Conservation (phyloP, 2,113 vertebrate species). For the Leptobrachium ailaonicum region DNA sequence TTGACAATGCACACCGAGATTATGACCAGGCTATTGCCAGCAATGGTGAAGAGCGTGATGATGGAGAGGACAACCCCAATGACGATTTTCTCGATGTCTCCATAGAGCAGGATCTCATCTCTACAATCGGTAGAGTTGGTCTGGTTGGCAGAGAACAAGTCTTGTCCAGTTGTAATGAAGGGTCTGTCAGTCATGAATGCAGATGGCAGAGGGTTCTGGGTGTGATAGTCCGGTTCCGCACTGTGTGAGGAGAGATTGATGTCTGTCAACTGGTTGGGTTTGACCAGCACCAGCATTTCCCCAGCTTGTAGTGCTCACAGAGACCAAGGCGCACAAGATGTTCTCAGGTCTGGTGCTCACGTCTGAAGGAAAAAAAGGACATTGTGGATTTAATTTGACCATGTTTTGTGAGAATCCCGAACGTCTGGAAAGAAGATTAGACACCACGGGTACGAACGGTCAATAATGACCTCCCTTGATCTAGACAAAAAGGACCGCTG, state of each 20-base stretch:
- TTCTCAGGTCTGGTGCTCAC: background rate
- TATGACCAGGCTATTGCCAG: conserved; percentile 72
- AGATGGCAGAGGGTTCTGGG: conserved; percentile 42
- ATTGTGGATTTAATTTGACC: background rate
- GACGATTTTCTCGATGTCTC: conserved; percentile 69
- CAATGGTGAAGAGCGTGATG: conserved; percentile 71
- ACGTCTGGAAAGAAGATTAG: background rate
- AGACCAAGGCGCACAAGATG: background rate
- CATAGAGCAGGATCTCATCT: conserved; percentile 69
- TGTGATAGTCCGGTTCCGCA: conserved; percentile 44
- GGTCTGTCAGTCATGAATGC: conserved; percentile 67
- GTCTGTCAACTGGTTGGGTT: conserved; percentile 53
- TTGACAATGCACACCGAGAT: conserved; percentile 76
- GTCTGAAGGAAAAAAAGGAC: background rate
- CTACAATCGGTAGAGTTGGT: conserved; percentile 65
- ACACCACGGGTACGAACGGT: background rate
- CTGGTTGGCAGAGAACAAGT: conserved; percentile 55
- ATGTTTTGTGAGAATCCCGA: background rate
- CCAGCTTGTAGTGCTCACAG: conserved; percentile 20
- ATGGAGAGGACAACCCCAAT: conserved; percentile 70
- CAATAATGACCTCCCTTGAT: background rate
- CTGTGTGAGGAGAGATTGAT: conserved; percentile 54
- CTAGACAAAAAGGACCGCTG: background rate
- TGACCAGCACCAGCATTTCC: conserved; percentile 59
- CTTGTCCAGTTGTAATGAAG: conserved; percentile 50